phyloP scores from a whole-genome alignment of 2,888 invertebrate genomes.

The Lysandra coridon region DNA sequence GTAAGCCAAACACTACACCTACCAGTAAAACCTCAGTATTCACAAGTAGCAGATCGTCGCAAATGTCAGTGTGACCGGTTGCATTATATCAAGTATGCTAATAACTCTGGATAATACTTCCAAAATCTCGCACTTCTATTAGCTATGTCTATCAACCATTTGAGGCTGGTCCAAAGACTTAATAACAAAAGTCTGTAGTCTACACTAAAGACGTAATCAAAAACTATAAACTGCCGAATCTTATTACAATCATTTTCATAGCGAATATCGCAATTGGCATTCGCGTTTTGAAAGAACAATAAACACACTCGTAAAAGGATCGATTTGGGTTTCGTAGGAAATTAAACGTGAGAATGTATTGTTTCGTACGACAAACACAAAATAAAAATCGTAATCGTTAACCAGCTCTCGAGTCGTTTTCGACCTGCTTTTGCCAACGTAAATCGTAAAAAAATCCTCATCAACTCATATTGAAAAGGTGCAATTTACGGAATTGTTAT shows the following conservation, averaged over 20 bases:
- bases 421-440: slow-evolving; percentile 75
- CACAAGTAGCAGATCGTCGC: too few species aligned
- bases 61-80: too few species aligned
- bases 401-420: slow-evolving; percentile 77
- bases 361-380: slow-evolving; percentile 76
- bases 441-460: slow-evolving; percentile 75
- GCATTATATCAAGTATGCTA: too few species aligned
- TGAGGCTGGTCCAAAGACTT: too few species aligned
- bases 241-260: slow-evolving; percentile 34
- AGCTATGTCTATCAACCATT: too few species aligned
- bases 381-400: slow-evolving; percentile 72
- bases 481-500: slow-evolving; percentile 36
- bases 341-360: slow-evolving; percentile 81
- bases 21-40: too few species aligned
- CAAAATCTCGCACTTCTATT: too few species aligned
- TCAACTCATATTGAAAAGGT: slow-evolving; percentile 64
- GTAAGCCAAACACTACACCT: too few species aligned
- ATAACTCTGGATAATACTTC: background rate
- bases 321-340: slow-evolving; percentile 75
- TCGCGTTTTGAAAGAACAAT: slow-evolving; percentile 73
- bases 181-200: background rate
- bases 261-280: slow-evolving; percentile 57
- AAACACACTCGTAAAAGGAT: slow-evolving; percentile 79
- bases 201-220: background rate
- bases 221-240: slow-evolving; percentile 29